Base-by-base conservation (phyloP, 2,797 vertebrate genomes). In the Anas capensis region DNA sequence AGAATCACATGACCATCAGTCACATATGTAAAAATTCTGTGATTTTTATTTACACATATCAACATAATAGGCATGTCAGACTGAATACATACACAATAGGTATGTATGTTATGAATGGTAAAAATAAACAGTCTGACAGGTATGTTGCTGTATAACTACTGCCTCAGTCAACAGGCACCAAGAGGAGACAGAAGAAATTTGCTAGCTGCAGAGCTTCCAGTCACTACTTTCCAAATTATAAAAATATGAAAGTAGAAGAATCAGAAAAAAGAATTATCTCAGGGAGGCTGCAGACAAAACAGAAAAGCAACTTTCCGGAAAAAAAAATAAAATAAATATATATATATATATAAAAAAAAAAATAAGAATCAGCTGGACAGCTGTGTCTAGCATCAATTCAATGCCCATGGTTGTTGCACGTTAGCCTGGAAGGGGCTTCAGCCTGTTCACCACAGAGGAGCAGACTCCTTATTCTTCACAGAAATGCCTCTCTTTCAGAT, bases 351-450 rank as follows among this genome's bases (percentile, higher is more conserved):
- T 38, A 11, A 38, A 34, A 83, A 26, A 20, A 57, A n/a, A n/a
- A n/a, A 26, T 10, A 27, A 57, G 26, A 65, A 24, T 38, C 20
- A 77, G 8, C 13, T 26, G n/a, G 34, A 56, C 4, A 49, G 17
- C 7, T 49, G 27, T 14, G 20, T 18, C 15, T 11, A 79, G 33
- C 38, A 24, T 42, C 14, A 70, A 24, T 24, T 13, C 15, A 73
- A 8, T 27, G 27, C 31, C 42, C 68, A 1, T 2, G 4, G 2
- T 13, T 11, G 10, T 2, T 40, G 29, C 20, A 42, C 1, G 8
- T 9, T 54, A 33, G 4, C 23, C 42, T 66, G 21, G 57, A 94
- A 77, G 11, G 15, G 40, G 14, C 24, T 71, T 80, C 12, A 46
- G 31, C n/a, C 8, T 78, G 54, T 72, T 48, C 10, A 18, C 20